Conservation (phyloP, 1,140 invertebrate genomes). For the Platyura marginata region DNA sequence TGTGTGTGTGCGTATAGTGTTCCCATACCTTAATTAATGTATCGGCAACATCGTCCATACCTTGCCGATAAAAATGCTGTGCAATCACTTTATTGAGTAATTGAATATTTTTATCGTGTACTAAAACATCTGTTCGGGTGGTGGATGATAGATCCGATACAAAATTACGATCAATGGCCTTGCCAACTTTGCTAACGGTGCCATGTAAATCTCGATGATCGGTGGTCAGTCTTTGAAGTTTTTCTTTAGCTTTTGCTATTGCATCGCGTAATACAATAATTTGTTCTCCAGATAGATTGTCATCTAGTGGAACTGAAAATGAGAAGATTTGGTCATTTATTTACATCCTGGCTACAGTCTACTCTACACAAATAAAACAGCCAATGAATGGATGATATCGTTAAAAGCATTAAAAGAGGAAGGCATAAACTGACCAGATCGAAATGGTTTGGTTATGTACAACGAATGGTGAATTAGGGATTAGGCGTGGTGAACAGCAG, state of each 20-base stretch:
- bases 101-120: slow-evolving; percentile 53
- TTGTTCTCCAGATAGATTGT: slow-evolving; percentile 38
- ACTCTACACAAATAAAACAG: neutral
- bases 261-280: slow-evolving; percentile 44
- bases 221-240: slow-evolving; percentile 52
- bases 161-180: slow-evolving; percentile 90
- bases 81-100: slow-evolving; percentile 89
- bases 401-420: neutral
- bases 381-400: no score
- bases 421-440: neutral
- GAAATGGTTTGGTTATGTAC: neutral
- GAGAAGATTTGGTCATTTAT: neutral
- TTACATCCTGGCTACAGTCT: neutral
- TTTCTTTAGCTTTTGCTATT: slow-evolving; percentile 53
- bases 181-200: slow-evolving; percentile 90
- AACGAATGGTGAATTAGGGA: no score
- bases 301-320: slow-evolving; percentile 6
- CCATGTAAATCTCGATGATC: slow-evolving; percentile 54
- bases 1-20: no score
- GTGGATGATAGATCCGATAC: slow-evolving; percentile 76
- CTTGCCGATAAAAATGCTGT: slow-evolving; percentile 89
- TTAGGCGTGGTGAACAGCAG: no score
- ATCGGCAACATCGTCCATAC: slow-evolving; percentile 76
- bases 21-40: slow-evolving; percentile 44
- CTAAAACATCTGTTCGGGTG: slow-evolving; percentile 70